Percentiles rank a stretch among this genome's conserved stretches.
Evolutionary conservation across 1,140 invertebrate genomes (phyloP).

Genomic region (Temnothorax curvispinosus): DNA sequence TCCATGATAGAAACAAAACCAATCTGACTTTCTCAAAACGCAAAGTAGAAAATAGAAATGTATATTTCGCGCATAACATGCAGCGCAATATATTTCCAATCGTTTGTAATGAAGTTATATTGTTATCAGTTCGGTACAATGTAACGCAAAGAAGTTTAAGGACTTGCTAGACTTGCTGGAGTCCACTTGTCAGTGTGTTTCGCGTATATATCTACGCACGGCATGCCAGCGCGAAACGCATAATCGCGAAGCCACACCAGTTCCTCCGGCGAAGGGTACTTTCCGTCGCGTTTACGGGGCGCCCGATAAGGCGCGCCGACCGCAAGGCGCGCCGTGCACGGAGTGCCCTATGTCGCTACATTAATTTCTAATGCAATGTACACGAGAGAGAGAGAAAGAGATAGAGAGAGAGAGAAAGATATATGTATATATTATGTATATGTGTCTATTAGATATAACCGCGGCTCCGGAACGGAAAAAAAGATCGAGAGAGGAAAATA

Average conservation of each 20-base stretch:
- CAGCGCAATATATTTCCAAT: background rate
- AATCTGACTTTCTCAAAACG: background rate
- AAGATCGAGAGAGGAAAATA: constrained; percentile 72
- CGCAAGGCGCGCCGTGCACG: constrained; percentile 60
- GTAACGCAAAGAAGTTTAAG: background rate
- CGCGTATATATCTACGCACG: background rate
- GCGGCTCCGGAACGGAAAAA: constrained; percentile 76
- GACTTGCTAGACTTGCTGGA: background rate
- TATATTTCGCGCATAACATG: background rate
- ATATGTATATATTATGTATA: constrained; percentile 70
- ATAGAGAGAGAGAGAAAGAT: constrained; percentile 17
- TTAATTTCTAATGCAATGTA: constrained; percentile 73
- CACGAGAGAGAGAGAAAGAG: constrained; percentile 56
- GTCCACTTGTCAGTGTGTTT: background rate
- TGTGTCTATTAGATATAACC: constrained; percentile 79
- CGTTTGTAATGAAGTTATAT: background rate
- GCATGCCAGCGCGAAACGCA: background rate
- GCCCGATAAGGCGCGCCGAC: constrained; percentile 49
- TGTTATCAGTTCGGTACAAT: background rate
- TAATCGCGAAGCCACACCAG: constrained; percentile 32
- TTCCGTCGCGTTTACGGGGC: constrained; percentile 41
- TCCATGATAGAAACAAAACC: background rate
- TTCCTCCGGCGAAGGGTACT: constrained; percentile 44
- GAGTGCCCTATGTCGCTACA: constrained; percentile 47
- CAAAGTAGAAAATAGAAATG: background rate